Evolutionary conservation across 2,113 vertebrate genomes (phyloP).

Genomic region (Mus spicilegus): DNA sequence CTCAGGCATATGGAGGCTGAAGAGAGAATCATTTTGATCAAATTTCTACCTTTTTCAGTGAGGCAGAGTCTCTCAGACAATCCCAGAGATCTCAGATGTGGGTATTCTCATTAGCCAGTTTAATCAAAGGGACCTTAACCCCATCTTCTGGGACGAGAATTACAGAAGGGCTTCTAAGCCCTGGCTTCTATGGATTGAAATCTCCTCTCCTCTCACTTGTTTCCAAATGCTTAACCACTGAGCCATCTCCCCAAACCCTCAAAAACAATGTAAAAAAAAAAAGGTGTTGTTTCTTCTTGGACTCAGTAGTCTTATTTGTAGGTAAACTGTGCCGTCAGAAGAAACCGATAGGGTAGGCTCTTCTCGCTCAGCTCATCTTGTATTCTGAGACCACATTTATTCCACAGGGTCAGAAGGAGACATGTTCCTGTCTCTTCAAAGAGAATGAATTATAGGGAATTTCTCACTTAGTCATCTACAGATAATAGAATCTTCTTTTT

Average conservation of each 20-base stretch:
- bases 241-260: not conserved
- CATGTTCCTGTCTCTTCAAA: conserved; percentile 14
- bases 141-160: not conserved
- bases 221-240: not conserved
- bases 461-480: not conserved
- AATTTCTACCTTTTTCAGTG: not conserved
- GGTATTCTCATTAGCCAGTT: not conserved
- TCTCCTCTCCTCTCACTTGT: not conserved
- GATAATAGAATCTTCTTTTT: not conserved
- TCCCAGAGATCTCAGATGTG: not conserved
- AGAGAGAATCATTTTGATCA: no score
- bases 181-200: not conserved
- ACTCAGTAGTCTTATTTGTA: not conserved
- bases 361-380: not conserved
- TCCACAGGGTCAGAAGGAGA: not conserved
- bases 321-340: not conserved
- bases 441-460: not conserved
- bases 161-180: not conserved
- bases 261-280: not conserved
- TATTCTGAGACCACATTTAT: not conserved
- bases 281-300: not conserved
- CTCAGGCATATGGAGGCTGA: not conserved
- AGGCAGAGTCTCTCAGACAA: not conserved
- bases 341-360: not conserved
- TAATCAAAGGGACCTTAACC: fast-evolving